These are phyloP conservation scores for Lathamus discolor DNA, from an alignment of 2,113 vertebrate species.

Conservation along the genomic window DNA sequence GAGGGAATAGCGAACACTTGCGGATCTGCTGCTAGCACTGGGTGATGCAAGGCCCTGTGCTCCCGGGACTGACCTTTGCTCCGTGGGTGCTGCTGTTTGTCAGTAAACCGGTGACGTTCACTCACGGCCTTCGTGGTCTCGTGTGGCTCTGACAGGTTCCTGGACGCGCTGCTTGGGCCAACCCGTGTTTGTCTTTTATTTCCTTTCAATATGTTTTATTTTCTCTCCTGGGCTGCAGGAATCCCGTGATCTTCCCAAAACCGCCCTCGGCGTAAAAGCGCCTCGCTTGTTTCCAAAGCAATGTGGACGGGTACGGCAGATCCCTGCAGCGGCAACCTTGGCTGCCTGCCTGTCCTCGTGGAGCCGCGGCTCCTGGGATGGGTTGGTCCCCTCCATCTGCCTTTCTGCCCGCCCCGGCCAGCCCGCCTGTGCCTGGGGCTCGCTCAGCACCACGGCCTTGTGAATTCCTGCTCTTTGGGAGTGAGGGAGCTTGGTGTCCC, in stretches of 20 bases:
- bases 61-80: background rate
- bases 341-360: slow-evolving; percentile 8
- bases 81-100: background rate
- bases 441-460: background rate
- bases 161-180: background rate
- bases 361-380: background rate
- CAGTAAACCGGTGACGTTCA: background rate
- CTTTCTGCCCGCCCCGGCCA: background rate
- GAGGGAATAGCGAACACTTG: background rate
- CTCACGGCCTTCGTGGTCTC: rapidly evolving
- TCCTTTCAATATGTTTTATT: background rate
- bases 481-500: background rate
- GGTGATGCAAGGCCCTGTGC: background rate
- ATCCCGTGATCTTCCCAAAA: slow-evolving; percentile 26
- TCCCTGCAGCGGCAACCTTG: background rate
- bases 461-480: background rate
- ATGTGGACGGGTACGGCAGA: background rate
- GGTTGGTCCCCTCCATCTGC: background rate
- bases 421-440: background rate
- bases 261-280: background rate
- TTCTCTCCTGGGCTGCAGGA: background rate
- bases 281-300: slow-evolving; percentile 1
- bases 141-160: background rate
- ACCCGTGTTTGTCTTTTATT: background rate
- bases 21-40: background rate